Percentiles rank a stretch among this genome's conserved stretches.
Conservation (phyloP, 2,113 vertebrate species). For the Erinaceus europaeus region DNA sequence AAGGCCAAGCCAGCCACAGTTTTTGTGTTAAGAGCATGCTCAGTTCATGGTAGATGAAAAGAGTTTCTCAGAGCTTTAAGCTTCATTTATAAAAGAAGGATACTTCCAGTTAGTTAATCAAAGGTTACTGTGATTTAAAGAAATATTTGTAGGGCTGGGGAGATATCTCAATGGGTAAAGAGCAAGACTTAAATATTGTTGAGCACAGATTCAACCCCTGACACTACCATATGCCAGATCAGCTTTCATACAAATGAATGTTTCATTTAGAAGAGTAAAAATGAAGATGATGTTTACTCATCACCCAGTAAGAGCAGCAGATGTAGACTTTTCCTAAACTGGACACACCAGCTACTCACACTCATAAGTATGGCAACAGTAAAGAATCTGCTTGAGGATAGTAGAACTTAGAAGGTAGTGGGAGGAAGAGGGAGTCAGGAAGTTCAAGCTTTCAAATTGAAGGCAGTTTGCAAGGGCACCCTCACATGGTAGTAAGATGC, state of each 20-base stretch:
- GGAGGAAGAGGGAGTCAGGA: not conserved
- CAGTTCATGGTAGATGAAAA: not conserved
- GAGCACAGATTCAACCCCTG: too few relatives aligned
- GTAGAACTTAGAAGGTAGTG: too few relatives aligned
- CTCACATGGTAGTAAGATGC: not conserved
- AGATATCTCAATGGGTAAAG: too few relatives aligned
- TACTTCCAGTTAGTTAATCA: too few relatives aligned
- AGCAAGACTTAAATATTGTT: too few relatives aligned
- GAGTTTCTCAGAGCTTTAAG: not conserved
- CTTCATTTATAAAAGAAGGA: not conserved
- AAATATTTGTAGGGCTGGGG: too few relatives aligned
- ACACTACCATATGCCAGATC: too few relatives aligned
- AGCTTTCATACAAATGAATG: too few relatives aligned
- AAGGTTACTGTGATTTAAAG: too few relatives aligned
- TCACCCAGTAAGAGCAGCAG: not conserved
- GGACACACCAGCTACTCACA: not conserved
- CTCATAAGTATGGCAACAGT: rapidly evolving
- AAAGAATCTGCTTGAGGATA: not conserved
- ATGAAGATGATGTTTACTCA: not conserved
- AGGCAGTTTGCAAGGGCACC: too few relatives aligned
- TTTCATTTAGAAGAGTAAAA: too few relatives aligned
- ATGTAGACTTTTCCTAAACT: not conserved
- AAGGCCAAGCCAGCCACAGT: rapidly evolving
- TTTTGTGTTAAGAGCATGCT: not conserved
- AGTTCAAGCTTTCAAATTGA: rapidly evolving